Evolutionary conservation across 2,888 invertebrate species (phyloP).

Genomic region (Urechis unicinctus): DNA sequence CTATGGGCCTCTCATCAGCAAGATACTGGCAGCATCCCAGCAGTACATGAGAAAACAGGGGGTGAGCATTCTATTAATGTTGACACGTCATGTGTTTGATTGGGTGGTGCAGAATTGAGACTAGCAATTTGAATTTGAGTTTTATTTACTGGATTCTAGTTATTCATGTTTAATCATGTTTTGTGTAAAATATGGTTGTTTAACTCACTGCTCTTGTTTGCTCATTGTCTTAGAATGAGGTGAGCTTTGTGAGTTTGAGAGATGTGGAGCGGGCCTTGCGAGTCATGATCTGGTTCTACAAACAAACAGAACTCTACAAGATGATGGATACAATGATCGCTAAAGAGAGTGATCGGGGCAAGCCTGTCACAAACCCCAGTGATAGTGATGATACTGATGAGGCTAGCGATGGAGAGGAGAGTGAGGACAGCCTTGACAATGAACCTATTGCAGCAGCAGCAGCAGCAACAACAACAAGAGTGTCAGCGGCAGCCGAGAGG

Average conservation of each 20-base stretch:
- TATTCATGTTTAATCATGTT: not conserved
- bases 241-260: conserved; percentile 40
- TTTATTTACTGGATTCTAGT: too few relatives aligned
- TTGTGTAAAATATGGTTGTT: not conserved
- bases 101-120: too few relatives aligned
- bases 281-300: conserved; percentile 35
- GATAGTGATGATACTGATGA: not conserved
- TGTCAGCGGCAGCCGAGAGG: too few relatives aligned
- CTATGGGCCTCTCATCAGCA: conserved; percentile 20
- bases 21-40: conserved; percentile 31
- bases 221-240: conserved; percentile 26
- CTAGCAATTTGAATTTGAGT: too few relatives aligned
- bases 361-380: too few relatives aligned
- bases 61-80: too few relatives aligned
- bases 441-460: too few relatives aligned
- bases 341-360: not conserved
- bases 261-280: conserved; percentile 33
- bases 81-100: too few relatives aligned
- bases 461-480: too few relatives aligned
- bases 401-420: not conserved
- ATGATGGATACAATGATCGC: not conserved
- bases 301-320: not conserved
- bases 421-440: too few relatives aligned
- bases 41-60: conserved; percentile 32
- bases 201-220: too few relatives aligned